Base-by-base conservation (phyloP, 2,888 invertebrate species). In the Heliconius ethilla region DNA sequence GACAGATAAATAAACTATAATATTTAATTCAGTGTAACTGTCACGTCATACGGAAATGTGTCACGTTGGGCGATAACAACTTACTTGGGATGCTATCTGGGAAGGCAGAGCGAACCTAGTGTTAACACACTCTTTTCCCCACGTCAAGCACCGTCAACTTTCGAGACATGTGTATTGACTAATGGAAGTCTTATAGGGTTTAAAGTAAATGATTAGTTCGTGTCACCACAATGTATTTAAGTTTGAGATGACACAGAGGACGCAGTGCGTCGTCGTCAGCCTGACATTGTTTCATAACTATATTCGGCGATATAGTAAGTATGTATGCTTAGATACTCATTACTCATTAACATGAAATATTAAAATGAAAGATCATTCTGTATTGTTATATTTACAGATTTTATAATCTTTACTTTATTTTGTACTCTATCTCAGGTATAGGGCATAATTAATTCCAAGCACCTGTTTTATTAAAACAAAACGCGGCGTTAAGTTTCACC, bases 1-100 rank as follows among this genome's bases (percentile, higher is more conserved):
- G 74, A 22, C 11, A 65, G 74, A 74, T 65, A 63, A 74, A 27
- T 63, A 40, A 74, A 69, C 22, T 37, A 67, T 37, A 11, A 13
- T 40, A 67, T 40, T 67, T 67, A n/a, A 40, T 67, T 67, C 25
- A 40, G 2, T 7, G 13, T 67, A 11, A 15, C 25, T 6, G 25
- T 69, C 40, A 45, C n/a, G 25, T 69, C 69, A 45, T 40, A 25
- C 15, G 13, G n/a, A n/a, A 3, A 69, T 25, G 25, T 67, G 13
- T 66, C 18, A 18, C 18, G 29, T 33, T 33, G 65, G 22, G 27
- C 6, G 29, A 63, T 27, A 63, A 63, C 5, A 29, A 15, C 25
- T 29, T 15, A 27, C 15, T 63, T 27, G 27, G 27, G 63, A 27
- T 27, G 15, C 27, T 45, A 45, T 0, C 15, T 15, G 15, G 15